Evolutionary conservation across 37 sponge, comb jelly and placozoan species (phyloP), one percentile per base, ranked within the genome.

Genomic region (Axinella damicornis): DNA sequence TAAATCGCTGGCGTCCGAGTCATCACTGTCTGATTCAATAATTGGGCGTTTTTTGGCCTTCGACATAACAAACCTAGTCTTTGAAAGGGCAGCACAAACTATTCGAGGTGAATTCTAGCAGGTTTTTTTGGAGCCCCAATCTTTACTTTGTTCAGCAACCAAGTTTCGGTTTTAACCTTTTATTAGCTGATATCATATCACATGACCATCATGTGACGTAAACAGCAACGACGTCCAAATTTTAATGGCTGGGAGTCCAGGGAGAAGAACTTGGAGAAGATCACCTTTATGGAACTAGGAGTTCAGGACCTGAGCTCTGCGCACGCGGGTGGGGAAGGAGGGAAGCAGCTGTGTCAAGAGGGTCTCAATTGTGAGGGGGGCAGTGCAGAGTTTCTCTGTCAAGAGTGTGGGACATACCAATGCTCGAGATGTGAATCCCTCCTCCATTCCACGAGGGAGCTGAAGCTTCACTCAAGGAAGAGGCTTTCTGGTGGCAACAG

Each of bases 11-110:
- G 73, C 83, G 65, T 83, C 92, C n/a, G 88, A 84, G 18, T 82
- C 94, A 12, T 94, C 94, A 46, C 88, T 90, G 65, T 94, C 94
- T 37, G 94, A 90, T 25, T 59, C 40, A 33, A 94, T 81, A 30
- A 85, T 62, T 20, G 91, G 79, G 41, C 91, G 73, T 70, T 85
- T 90, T 67, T 71, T 84, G 33, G 86, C 55, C 71, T 78, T 90
- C 34, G 70, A 54, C 77, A 76, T 84, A 31, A 15, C 37, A 46
- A 46, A 46, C 4, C 46, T 12, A 46, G 9, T 9, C 46, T 9
- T 46, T 46, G 46, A 46, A 46, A 46, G 46, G n/a, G 9, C 46
- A 46, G 9, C 46, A 46, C 46, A 46, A 9, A 46, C 46, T 46
- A 4, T 9, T 46, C 46, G 46, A 46, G 9, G 46, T 46, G 46